These are phyloP conservation scores for Drosophila takahashii DNA, from an alignment of 1,140 invertebrate genomes.

Conservation along the genomic window DNA sequence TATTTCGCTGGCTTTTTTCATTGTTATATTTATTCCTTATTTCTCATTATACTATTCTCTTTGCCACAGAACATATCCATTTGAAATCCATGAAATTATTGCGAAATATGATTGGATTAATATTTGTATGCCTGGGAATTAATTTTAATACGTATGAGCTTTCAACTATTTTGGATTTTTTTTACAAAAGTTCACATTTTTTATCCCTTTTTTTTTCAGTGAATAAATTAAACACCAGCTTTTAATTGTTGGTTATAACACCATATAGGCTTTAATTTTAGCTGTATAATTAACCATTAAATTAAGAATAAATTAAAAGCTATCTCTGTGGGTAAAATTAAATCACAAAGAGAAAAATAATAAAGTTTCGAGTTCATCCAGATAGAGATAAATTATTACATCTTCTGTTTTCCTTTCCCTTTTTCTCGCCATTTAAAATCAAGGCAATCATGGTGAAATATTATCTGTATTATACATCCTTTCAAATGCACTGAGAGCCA, in stretches of 20 bases:
- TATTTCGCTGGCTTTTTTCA: neutral
- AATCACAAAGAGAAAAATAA: neutral
- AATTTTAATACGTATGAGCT: neutral
- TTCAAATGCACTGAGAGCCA: slow-evolving; percentile 11
- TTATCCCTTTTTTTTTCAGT: too few relatives aligned
- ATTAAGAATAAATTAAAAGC: neutral
- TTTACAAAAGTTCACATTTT: too few relatives aligned
- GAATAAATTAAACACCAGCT: neutral
- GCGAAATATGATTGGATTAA: neutral
- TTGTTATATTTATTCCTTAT: neutral
- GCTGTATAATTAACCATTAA: neutral
- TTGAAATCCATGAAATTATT: neutral
- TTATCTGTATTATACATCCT: neutral
- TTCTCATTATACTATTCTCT: neutral
- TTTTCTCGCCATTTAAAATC: neutral
- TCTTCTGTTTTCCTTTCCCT: neutral
- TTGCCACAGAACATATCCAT: too few relatives aligned
- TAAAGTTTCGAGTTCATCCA: slow-evolving; percentile 13
- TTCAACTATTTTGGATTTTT: neutral
- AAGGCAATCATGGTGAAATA: slow-evolving; percentile 23
- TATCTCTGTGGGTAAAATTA: neutral
- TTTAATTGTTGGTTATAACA: neutral
- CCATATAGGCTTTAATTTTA: too few relatives aligned
- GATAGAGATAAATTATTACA: slow-evolving; percentile 18
- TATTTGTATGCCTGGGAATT: neutral